Evolutionary conservation across 2,113 vertebrate genomes (phyloP).

Genomic region (Siphamia tubifer): DNA sequence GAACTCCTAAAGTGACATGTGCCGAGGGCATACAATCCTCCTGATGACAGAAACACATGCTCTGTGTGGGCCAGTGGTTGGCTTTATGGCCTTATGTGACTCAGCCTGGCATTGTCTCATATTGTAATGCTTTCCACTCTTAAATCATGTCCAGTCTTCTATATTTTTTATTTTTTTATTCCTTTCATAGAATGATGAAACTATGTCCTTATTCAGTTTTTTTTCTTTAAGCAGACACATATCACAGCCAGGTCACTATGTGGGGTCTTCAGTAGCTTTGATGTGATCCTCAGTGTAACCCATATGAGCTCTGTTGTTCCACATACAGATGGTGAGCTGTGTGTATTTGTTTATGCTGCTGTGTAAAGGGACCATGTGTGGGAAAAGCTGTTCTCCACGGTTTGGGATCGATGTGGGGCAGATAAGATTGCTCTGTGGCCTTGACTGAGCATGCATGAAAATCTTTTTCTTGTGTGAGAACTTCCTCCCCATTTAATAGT

Average conservation of each 20-base stretch:
- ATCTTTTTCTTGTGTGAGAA: conserved; percentile 71
- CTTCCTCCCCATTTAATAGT: conserved; percentile 29
- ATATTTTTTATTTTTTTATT: background rate
- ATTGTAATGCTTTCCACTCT: conserved; percentile 29
- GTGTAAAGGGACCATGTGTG: conserved; percentile 59
- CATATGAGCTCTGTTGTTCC: conserved; percentile 23
- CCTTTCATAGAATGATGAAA: background rate
- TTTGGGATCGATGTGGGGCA: conserved; percentile 70
- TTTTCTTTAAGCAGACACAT: background rate
- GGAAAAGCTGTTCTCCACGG: conserved; percentile 62
- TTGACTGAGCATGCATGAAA: conserved; percentile 67
- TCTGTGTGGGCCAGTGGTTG: conserved; percentile 44
- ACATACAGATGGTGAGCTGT: conserved; percentile 54
- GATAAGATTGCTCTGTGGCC: conserved; percentile 75
- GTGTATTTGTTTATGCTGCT: conserved; percentile 72
- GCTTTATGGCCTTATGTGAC: conserved; percentile 48
- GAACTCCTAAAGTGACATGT: conserved; percentile 41
- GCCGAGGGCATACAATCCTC: conserved; percentile 49
- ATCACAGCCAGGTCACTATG: background rate
- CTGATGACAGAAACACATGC: conserved; percentile 77
- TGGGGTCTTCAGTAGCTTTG: conserved; percentile 1
- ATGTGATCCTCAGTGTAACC: conserved; percentile 17
- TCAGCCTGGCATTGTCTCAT: conserved; percentile 46
- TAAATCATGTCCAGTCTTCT: conserved; percentile 3
- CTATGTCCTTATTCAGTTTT: background rate